Evolutionary conservation across 2,113 vertebrate genomes (phyloP), one percentile per base, ranked within the genome.

Genomic region (Ophiodon elongatus): DNA sequence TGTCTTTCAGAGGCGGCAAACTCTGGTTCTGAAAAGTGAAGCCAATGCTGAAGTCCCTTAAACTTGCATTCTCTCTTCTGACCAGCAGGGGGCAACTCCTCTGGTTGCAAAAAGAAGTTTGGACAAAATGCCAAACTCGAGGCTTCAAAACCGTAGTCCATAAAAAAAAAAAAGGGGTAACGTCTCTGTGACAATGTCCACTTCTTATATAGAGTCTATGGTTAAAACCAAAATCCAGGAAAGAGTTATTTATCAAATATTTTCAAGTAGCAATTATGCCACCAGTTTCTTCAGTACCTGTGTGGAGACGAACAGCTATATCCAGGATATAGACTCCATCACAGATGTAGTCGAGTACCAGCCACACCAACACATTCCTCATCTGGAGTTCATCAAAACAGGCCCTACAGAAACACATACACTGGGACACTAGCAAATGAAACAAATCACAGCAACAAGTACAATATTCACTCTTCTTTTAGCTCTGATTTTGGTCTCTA

Each of bases 361-460:
- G 84, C 98, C 98, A 99, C 60, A 96, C 92, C 86, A 96, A 76
- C 70, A 96, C 90, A 35, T 95, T 96, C 47, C 60, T 91, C 76
- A 91, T 95, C 80, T 99, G 98, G 62, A 99, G 96, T 73, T 98
- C 97, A 92, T 95, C 96, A 74, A 99, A 99, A 87, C 98, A 99
- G 70, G 98, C 97, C 93, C 98, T 99, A 85, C 19, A 87, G 47
- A 79, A 67, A 31, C 27, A 90, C 1, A 78, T 10, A 45, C 4
- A 39, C 3, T 8, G 8, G 59, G 7, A 45, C 9, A 19, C 7
- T 17, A 8, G 1, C 2, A 73, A 0, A 37, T 27, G 14, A 80
- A 66, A 3, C 2, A 33, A 65, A 52, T 25, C 4, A 39, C 1
- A 70, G 21, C 25, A 73, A 52, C 39, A 64, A 37, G 33, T n/a